Evolutionary conservation across 2,888 invertebrate species (phyloP).

Genomic region (Uropetala carovei): DNA sequence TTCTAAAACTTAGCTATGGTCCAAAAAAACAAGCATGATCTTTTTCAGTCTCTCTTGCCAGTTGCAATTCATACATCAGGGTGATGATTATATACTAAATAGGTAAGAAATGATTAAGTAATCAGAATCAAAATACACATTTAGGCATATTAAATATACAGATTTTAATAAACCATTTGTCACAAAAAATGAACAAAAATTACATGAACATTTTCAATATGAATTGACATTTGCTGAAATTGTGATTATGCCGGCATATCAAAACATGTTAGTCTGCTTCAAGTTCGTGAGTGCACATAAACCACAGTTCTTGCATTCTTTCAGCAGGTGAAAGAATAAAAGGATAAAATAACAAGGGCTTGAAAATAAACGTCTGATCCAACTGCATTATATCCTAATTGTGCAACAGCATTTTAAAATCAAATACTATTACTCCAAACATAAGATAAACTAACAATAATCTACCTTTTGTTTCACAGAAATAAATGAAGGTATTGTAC

Average conservation of each 20-base stretch:
- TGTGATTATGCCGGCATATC: constrained; percentile 8
- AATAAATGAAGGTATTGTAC: neutral
- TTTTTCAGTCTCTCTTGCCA: no score
- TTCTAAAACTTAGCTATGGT: no score
- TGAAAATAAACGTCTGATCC: neutral
- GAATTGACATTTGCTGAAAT: neutral
- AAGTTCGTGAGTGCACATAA: constrained; percentile 23
- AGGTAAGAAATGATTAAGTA: no score
- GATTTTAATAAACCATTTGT: constrained; percentile 38
- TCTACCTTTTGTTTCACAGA: neutral
- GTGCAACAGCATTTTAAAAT: neutral
- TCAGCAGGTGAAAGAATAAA: neutral
- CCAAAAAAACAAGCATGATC: no score
- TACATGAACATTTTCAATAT: constrained; percentile 6
- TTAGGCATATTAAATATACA: neutral
- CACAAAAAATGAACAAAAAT: constrained; percentile 54
- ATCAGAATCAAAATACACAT: neutral
- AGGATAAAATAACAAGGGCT: neutral
- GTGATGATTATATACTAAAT: no score
- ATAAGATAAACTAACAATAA: neutral
- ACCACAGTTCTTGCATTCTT: constrained; percentile 32
- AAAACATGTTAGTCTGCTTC: constrained; percentile 11
- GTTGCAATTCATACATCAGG: no score
- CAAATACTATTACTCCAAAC: neutral
- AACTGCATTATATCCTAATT: constrained; percentile 18